Conservation (phyloP, 2,797 vertebrate genomes). For the Paratrypauchen microcephalus region DNA sequence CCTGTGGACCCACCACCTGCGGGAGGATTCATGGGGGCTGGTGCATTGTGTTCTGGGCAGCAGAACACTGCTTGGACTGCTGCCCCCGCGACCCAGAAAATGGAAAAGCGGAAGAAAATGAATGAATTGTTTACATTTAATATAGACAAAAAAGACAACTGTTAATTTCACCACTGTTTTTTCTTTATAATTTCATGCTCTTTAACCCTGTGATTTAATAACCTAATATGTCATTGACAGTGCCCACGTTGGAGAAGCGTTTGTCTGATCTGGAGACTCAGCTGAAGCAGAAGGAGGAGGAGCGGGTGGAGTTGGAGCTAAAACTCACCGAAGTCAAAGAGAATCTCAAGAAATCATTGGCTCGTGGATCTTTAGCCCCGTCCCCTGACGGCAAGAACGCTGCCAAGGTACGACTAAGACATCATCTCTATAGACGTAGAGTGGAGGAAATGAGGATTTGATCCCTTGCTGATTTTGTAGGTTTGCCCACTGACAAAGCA, state of each 20-base stretch:
- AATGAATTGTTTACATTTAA: background rate
- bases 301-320: conserved; percentile 90
- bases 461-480: too few species aligned
- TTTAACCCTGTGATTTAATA: background rate
- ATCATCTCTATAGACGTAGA: background rate
- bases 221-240: conserved; percentile 36
- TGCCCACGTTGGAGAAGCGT: conserved; percentile 78
- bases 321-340: conserved; percentile 91
- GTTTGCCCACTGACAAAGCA: too few species aligned
- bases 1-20: too few species aligned
- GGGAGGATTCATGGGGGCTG: too few species aligned
- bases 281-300: conserved; percentile 87
- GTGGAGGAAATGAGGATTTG: too few species aligned
- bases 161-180: background rate
- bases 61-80: too few species aligned
- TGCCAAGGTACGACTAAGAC: conserved; percentile 67
- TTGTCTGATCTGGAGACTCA: conserved; percentile 83
- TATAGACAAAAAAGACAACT: background rate
- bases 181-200: background rate
- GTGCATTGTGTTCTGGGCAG: too few species aligned
- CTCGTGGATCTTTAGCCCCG: conserved; percentile 85
- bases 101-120: too few species aligned
- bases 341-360: conserved; percentile 90
- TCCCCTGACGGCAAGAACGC: conserved; percentile 76
- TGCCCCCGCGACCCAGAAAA: too few species aligned